Base-by-base conservation (phyloP, 2,888 invertebrate species). In the Cistogaster globosa region DNA sequence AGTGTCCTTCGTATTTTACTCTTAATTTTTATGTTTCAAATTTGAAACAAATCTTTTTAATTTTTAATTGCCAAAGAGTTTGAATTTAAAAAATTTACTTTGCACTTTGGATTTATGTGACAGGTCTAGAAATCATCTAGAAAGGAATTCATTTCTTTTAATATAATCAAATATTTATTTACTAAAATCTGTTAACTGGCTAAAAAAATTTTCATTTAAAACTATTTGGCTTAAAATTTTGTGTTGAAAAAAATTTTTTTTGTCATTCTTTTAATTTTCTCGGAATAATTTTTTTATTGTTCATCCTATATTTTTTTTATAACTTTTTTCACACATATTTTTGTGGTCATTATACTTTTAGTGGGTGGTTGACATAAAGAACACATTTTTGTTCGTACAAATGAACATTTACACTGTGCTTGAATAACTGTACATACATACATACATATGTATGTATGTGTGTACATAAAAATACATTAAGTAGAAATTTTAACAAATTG, bases 331-430 rank as follows among this genome's bases (percentile, higher is more conserved):
- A 26, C 45, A 38, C 51, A 77, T 26, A 77, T 32, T 62, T 45
- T 20, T 18, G 67, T 83, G 76, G 77, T 74, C 83, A 83, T 78
- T 74, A 76, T 76, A 83, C 83, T 78, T 83, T 74, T 75, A 74
- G 83, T 83, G 83, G 83, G 83, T 83, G 83, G 83, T 78, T 83
- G 78, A 78, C 83, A 83, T 83, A 51, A 53, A 71, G 71, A 58
- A 62, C 22, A 53, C 38, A 74, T 22, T 32, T 7, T 32, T 42
- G 42, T 42, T 11, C 0, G 42, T 12, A 1, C 12, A 12, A 2
- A 42, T 42, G 42, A 42, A 42, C 0, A 12, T 11, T 12, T 2
- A 12, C 42, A 42, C 12, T 22, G 12, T 32, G 16, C n/a, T 26
- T 2, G 16, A 8, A 14, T 63, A 51, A 67, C 16, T 65, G 45